A percentile compares a stretch with the other conserved stretches of the same genome.
Evolutionary conservation across 2,888 invertebrate species (phyloP).

Genomic region (Synanthedon myopaeformis): DNA sequence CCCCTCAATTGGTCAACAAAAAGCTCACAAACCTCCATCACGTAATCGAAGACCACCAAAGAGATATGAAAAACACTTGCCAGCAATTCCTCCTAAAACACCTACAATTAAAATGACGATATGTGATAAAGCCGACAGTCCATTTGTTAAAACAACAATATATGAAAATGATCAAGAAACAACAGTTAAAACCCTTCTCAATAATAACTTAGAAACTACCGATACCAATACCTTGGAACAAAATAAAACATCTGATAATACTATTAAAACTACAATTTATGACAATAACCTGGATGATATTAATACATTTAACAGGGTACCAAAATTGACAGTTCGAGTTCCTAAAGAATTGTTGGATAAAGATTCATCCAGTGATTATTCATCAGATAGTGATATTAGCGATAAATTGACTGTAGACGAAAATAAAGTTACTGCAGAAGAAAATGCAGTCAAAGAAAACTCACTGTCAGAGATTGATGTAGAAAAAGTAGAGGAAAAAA

Average conservation of each 20-base stretch:
- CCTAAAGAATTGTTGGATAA: conserved; percentile 71
- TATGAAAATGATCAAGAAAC: conserved; percentile 53
- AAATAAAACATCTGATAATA: conserved; percentile 38
- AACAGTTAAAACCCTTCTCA: conserved; percentile 42
- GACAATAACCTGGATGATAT: conserved; percentile 56
- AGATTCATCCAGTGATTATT: conserved; percentile 64
- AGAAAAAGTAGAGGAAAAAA: conserved; percentile 14
- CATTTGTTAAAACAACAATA: conserved; percentile 60
- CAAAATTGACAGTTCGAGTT: conserved; percentile 77
- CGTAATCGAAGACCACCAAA: conserved; percentile 53
- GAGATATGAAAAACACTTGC: conserved; percentile 44
- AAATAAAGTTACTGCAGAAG: conserved; percentile 29
- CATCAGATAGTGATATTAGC: conserved; percentile 72
- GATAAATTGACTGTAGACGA: conserved; percentile 73
- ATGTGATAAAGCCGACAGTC: conserved; percentile 61
- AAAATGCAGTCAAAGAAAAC: conserved; percentile 4
- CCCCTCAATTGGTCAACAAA: conserved; percentile 51
- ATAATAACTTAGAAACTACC: conserved; percentile 44
- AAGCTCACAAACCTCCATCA: conserved; percentile 45
- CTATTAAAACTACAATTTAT: conserved; percentile 58
- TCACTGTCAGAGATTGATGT: no score
- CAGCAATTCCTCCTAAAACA: conserved; percentile 23
- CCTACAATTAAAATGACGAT: conserved; percentile 64
- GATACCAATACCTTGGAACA: conserved; percentile 28
- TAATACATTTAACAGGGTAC: conserved; percentile 70